Percentiles rank a stretch among this genome's conserved stretches.
These are phyloP conservation scores for Puffinus mauretanicus DNA, from an alignment of 2,113 vertebrate species.

Conservation along the genomic window DNA sequence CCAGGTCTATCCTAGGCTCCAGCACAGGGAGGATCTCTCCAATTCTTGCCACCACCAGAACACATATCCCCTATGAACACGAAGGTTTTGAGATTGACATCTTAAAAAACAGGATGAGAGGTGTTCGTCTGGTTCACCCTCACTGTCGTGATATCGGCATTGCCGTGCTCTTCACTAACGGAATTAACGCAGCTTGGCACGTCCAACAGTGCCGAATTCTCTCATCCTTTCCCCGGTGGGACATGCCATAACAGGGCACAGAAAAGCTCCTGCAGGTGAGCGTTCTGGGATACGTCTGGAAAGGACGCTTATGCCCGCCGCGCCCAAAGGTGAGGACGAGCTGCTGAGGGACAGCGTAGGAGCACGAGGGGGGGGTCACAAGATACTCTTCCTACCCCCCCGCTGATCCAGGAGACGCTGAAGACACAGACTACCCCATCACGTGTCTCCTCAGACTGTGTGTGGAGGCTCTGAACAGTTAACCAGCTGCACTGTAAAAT, in stretches of 20 bases:
- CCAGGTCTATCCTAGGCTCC: not conserved
- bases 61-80: rapidly evolving
- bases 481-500: not conserved
- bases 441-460: rapidly evolving
- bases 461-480: not conserved
- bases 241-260: not conserved
- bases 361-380: too few species aligned
- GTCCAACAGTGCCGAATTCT: too few species aligned
- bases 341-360: not conserved
- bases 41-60: not conserved
- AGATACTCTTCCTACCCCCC: not conserved
- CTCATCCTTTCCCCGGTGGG: not conserved
- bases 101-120: not conserved
- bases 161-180: rapidly evolving
- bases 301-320: rapidly evolving
- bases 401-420: not conserved
- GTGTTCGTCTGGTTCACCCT: not conserved
- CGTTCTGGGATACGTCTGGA: not conserved
- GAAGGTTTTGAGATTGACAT: not conserved
- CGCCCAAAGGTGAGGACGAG: not conserved
- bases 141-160: rapidly evolving
- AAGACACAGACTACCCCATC: too few species aligned
- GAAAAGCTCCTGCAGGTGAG: not conserved
- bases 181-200: too few species aligned
- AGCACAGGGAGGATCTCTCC: not conserved